Percentiles rank a stretch among this genome's conserved stretches.
phyloP scores from a whole-genome alignment of 2,113 vertebrate genomes.

The Entomyzon cyanotis region DNA sequence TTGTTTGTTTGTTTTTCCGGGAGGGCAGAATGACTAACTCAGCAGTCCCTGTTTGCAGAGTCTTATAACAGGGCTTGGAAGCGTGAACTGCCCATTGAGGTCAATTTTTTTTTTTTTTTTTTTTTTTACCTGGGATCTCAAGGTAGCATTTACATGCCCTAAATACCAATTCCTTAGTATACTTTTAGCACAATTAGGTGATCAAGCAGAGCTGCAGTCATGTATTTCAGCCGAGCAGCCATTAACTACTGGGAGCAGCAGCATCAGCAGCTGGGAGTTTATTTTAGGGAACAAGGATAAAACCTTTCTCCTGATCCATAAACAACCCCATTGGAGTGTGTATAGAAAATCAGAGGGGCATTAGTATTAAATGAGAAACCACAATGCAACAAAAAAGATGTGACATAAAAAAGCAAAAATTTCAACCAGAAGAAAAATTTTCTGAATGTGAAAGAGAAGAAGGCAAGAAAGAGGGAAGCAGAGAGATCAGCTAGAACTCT shows the following conservation, averaged over 20 bases:
- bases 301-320: neutral
- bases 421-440: neutral
- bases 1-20: neutral
- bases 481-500: neutral
- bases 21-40: neutral
- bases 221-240: neutral
- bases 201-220: neutral
- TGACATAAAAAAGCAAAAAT: neutral
- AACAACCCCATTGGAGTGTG: neutral
- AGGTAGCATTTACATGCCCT: slow-evolving; percentile 27
- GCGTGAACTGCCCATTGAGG: neutral
- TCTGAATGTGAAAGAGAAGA: neutral
- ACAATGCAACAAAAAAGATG: neutral
- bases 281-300: neutral
- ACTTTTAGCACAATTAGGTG: slow-evolving; percentile 16
- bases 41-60: neutral
- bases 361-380: neutral
- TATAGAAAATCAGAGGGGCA: neutral
- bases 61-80: neutral
- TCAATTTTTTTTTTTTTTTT: neutral
- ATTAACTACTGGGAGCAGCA: slow-evolving; percentile 12
- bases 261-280: neutral
- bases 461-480: neutral
- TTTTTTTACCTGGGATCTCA: neutral
- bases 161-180: neutral